Conservation (phyloP, 2,113 vertebrate species). For the Odontophorus gujanensis region DNA sequence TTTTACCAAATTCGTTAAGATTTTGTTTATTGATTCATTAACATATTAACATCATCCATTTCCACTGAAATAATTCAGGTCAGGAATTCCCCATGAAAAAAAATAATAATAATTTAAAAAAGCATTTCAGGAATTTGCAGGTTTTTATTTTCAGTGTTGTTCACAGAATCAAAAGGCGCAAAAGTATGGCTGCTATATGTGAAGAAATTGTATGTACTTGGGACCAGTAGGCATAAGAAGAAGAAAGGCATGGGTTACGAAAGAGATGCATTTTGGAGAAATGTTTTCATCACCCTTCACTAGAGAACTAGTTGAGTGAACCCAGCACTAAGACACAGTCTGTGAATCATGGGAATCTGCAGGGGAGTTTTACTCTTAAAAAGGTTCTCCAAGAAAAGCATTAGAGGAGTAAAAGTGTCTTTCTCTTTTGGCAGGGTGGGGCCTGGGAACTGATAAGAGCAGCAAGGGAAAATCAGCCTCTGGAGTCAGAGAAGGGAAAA, state of each 20-base stretch:
- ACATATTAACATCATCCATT: slow-evolving; percentile 4
- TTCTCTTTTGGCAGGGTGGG: background rate
- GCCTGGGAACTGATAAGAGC: slow-evolving; percentile 40
- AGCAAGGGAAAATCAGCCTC: background rate
- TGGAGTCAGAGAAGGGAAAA: slow-evolving; percentile 1
- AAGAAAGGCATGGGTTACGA: background rate
- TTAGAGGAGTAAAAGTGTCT: background rate
- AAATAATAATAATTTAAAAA: background rate
- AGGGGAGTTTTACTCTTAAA: background rate
- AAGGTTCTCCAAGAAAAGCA: background rate
- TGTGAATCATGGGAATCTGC: background rate
- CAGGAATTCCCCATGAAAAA: background rate
- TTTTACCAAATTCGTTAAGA: slow-evolving; percentile 32
- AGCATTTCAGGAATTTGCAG: background rate
- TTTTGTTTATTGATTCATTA: slow-evolving; percentile 41
- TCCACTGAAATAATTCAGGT: background rate
- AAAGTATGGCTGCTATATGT: background rate
- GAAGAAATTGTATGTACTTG: background rate
- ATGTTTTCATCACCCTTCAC: background rate
- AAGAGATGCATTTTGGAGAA: background rate
- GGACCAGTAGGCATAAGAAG: background rate
- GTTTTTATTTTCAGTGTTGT: background rate
- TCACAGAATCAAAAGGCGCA: background rate
- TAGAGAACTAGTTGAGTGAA: slow-evolving; percentile 2
- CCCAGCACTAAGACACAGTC: background rate